Evolutionary conservation across 2,888 invertebrate species (phyloP), one percentile per base, ranked within the genome.

Genomic region (Ernsta delagoae): DNA sequence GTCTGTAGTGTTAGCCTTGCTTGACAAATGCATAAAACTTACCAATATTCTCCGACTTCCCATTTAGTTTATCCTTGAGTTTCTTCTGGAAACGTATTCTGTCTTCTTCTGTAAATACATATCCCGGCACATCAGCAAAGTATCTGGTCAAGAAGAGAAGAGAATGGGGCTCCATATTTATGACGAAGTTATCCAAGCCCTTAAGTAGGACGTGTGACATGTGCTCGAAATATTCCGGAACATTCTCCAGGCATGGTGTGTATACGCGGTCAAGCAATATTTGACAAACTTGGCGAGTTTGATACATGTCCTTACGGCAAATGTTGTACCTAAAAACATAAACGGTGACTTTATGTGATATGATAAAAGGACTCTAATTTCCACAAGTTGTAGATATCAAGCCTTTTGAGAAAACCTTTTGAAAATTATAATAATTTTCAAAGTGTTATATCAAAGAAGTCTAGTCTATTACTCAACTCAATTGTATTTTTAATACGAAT

Each of bases 171-270:
- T 94, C 86, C 12, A 95, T 86, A 0, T 96, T 80, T 50, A 95
- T 95, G 75, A 95, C 94, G 57, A 95, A 85, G 3, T 94, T 92
- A 94, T 95, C 95, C 75, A 96, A 84, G 0, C 96, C 96, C 6
- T 94, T 84, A 4, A 96, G 78, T 65, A 96, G 81, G 0, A 95
- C 92, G 4, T 73, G 82, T 0, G 95, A 87, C 95, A 96, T 95
- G 67, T 91, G 79, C 6, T 94, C 82, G 79, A 96, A 96, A 34
- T 94, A 90, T 39, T 94, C 81, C 0, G 92, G 91, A 2, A 93
- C 91, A 36, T 89, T 84, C 36, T 88, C 86, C 16, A 96, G 79
- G 7, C 90, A 88, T 0, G 96, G 96, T 9, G 88, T 85, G 74
- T 94, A 95, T 0, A 95, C 88, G 48, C 94, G 89, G 4, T 94